Evolutionary conservation across 2,797 vertebrate species (phyloP).

Genomic region (Kryptopterus vitreolus): DNA sequence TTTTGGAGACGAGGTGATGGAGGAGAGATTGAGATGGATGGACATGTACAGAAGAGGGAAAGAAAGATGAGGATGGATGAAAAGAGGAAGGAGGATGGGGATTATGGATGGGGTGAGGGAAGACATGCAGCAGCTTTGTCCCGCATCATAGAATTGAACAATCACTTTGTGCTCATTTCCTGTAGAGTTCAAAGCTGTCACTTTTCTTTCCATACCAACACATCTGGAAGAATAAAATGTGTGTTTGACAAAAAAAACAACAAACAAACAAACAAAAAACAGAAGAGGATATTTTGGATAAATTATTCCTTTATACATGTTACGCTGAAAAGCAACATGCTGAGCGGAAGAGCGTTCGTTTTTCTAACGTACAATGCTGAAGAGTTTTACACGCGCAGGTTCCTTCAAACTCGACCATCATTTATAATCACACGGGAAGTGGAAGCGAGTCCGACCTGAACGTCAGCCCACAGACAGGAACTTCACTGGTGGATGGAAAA

Average conservation of each 20-base stretch:
- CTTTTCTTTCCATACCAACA: neutral
- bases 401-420: neutral
- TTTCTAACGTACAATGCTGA: slow-evolving; percentile 65
- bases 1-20: too few species aligned
- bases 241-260: neutral
- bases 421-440: slow-evolving; percentile 11
- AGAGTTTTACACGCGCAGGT: slow-evolving; percentile 48
- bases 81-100: too few species aligned
- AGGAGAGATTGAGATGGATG: too few species aligned
- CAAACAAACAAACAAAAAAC: neutral
- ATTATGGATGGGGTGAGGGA: too few species aligned
- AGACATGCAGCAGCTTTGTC: neutral
- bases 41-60: too few species aligned
- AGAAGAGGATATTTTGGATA: neutral
- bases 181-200: neutral
- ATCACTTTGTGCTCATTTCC: neutral
- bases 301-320: slow-evolving; percentile 65
- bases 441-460: slow-evolving; percentile 20
- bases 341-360: slow-evolving; percentile 59
- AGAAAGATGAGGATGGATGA: too few species aligned
- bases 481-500: neutral
- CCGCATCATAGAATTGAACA: neutral
- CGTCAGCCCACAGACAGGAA: neutral
- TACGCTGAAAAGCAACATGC: slow-evolving; percentile 72
- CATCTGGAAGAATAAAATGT: neutral